phyloP scores from a whole-genome alignment of 2,888 invertebrate species.

The Empis stercorea region DNA sequence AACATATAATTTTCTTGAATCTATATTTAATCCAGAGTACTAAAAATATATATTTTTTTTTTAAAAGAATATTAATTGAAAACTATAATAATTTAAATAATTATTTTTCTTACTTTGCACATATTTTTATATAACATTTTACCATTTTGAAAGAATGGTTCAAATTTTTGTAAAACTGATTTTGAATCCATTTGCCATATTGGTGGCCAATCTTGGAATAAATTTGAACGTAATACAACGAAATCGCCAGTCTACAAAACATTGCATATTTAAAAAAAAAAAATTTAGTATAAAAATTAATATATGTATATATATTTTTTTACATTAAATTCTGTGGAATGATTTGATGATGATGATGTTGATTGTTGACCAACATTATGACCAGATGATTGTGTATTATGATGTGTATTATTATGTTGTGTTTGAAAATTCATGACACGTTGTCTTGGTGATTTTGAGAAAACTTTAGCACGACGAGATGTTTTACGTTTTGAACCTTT shows the following conservation, averaged over 20 bases:
- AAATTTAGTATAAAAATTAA: neutral
- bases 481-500: constrained; percentile 8
- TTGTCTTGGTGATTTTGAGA: constrained; percentile 4
- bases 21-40: constrained; percentile 77
- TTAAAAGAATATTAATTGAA: neutral
- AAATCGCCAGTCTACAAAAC: constrained; percentile 70
- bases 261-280: no score
- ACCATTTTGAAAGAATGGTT: constrained; percentile 70
- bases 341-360: constrained; percentile 10
- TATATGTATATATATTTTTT: neutral
- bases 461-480: constrained; percentile 6
- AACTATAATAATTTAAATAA: neutral
- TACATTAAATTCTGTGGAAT: constrained; percentile 1
- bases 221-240: constrained; percentile 71
- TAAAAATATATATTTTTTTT: constrained; percentile 31
- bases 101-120: constrained; percentile 55
- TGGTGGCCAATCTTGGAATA: constrained; percentile 68
- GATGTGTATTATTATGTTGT: constrained; percentile 1
- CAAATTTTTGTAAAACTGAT: constrained; percentile 67
- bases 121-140: constrained; percentile 73
- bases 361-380: neutral
- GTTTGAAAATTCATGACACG: neutral
- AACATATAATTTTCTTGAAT: constrained; percentile 66
- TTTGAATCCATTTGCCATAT: constrained; percentile 88
- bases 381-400: neutral